Base-by-base conservation (phyloP, 2,797 vertebrate species). In the Rhinatrema bivittatum region DNA sequence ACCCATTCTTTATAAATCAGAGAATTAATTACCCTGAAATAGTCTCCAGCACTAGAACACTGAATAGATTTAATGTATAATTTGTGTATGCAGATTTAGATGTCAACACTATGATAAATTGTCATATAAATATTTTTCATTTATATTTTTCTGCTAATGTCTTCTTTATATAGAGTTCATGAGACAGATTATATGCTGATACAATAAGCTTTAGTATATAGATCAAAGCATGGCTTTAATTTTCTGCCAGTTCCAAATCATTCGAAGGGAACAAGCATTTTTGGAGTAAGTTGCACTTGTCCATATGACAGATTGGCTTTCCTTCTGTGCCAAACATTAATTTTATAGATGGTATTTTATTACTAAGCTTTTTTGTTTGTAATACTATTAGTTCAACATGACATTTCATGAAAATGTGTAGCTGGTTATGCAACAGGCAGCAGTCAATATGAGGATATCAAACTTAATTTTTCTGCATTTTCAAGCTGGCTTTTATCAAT, bases 61-160 rank as follows among this genome's bases (percentile, higher is more conserved):
- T 43, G 35, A 59, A 65, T 44, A 57, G 42, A 36, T 56, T 59
- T 54, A 68, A 72, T 58, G 40, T 56, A 58, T 75, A 67, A 71
- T 78, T 74, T 69, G 73, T 67, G 65, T 42, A 67, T 26, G 39
- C 54, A 70, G 74, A 78, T 67, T n/a, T 10, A 58, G 30, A 40
- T 51, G 50, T 62, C 60, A 58, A 28, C 24, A 30, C 8, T 29
- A 31, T 60, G 50, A 70, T 53, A 68, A 65, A 70, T 53, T 23
- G 20, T 37, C 30, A 9, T 23, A 59, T 48, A 69, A 76, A 74
- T 57, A 62, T 62, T 74, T 72, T 52, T 68, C 41, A 49, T 45
- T 45, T 62, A 45, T 35, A 64, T 25, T 60, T 72, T 60, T 27
- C 39, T 53, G 38, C 53, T 53, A 55, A 60, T 50, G 21, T 46